Percentiles rank a stretch among this genome's conserved stretches.
phyloP scores from a whole-genome alignment of 2,797 vertebrate genomes.

The Lycodopsis pacificus region DNA sequence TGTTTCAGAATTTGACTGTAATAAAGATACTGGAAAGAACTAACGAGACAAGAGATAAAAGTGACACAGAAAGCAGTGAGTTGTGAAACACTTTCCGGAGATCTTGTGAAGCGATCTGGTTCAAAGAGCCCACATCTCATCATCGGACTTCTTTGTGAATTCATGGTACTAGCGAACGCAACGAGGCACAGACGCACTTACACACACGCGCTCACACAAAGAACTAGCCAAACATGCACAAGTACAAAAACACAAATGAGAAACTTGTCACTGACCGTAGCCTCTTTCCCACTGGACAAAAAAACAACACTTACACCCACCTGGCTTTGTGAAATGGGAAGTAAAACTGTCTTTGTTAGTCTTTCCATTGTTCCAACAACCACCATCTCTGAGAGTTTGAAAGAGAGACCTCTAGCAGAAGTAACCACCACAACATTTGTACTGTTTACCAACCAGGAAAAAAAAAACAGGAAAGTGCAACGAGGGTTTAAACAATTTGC shows the following conservation, averaged over 20 bases:
- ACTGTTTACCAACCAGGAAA: neutral
- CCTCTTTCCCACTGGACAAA: too few species aligned
- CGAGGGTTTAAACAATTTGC: constrained; percentile 6
- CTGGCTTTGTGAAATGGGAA: neutral
- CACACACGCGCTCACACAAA: neutral
- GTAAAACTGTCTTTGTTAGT: neutral
- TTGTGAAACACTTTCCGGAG: neutral
- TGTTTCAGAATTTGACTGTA: neutral
- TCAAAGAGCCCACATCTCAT: neutral
- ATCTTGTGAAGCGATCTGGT: neutral
- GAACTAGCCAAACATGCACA: too few species aligned
- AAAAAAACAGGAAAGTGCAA: neutral
- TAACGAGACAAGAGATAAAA: neutral
- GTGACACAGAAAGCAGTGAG: neutral
- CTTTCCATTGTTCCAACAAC: neutral
- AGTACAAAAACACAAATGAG: constrained; percentile 7
- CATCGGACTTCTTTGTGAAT: neutral
- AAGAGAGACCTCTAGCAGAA: neutral
- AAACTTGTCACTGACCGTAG: neutral
- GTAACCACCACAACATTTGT: neutral
- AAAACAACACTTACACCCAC: neutral
- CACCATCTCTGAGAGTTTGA: neutral
- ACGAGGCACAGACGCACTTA: neutral
- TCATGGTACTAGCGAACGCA: neutral
- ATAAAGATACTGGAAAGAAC: neutral